phyloP scores from a whole-genome alignment of 2,888 invertebrate genomes.

The Callyntrura sp. region DNA sequence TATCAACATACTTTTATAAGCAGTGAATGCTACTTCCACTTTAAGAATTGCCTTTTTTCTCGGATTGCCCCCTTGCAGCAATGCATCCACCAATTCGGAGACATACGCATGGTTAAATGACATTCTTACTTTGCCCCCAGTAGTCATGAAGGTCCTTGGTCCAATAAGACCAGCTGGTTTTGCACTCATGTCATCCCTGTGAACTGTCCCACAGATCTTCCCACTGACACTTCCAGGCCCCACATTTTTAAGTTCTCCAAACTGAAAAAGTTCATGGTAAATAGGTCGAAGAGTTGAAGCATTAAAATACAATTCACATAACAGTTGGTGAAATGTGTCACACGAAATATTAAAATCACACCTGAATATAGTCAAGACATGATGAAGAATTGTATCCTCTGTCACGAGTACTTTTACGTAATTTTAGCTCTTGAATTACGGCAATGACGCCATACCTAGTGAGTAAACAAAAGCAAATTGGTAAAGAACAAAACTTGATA shows the following conservation, averaged over 20 bases:
- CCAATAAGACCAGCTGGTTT: conserved; percentile 74
- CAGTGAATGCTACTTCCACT: conserved; percentile 79
- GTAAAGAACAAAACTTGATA: background rate
- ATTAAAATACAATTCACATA: conserved; percentile 21
- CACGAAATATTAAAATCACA: conserved; percentile 40
- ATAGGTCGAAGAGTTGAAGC: background rate
- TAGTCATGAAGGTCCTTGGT: conserved; percentile 70
- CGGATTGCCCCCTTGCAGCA: conserved; percentile 71
- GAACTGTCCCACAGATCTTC: conserved; percentile 77
- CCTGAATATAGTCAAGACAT: conserved; percentile 80
- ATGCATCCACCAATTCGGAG: conserved; percentile 77
- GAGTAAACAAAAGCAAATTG: conserved; percentile 37
- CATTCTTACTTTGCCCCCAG: conserved; percentile 72
- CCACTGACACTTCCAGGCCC: conserved; percentile 65
- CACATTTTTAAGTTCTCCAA: conserved; percentile 63
- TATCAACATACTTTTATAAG: conserved; percentile 75
- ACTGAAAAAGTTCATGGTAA: conserved; percentile 48
- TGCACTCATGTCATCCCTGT: conserved; percentile 68
- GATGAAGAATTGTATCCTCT: conserved; percentile 64
- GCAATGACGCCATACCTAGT: conserved; percentile 79
- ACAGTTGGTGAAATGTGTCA: conserved; percentile 20
- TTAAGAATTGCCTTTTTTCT: conserved; percentile 72
- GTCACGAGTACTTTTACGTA: conserved; percentile 76
- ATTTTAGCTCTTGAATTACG: conserved; percentile 78
- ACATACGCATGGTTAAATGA: conserved; percentile 81